Evolutionary conservation across 2,888 invertebrate species (phyloP).

Genomic region (Adineta ricciae): DNA sequence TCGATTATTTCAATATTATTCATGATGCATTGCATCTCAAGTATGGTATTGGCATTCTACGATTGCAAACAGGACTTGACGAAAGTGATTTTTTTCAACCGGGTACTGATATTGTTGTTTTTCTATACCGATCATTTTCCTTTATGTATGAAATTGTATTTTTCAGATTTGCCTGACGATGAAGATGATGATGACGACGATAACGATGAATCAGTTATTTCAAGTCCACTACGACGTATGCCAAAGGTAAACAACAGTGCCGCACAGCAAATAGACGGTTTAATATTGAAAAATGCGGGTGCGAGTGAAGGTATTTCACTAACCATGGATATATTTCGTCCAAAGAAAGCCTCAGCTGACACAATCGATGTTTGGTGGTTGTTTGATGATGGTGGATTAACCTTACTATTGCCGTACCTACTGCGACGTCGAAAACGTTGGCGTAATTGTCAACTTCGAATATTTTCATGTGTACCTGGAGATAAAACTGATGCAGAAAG

Average conservation of each 20-base stretch:
- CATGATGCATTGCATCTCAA: conserved; percentile 90
- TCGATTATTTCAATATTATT: conserved; percentile 86
- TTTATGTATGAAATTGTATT: no score
- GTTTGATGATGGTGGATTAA: conserved; percentile 87
- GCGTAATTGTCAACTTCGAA: conserved; percentile 52
- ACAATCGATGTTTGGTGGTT: conserved; percentile 96
- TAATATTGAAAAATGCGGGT: not conserved
- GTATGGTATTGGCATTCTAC: conserved; percentile 75
- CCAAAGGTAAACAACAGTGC: not conserved
- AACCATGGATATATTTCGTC: conserved; percentile 37
- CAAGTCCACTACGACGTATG: not conserved
- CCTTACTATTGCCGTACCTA: conserved; percentile 73
- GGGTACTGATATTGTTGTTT: not conserved
- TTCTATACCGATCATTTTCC: no score
- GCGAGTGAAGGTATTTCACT: conserved; percentile 31
- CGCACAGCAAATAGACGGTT: not conserved
- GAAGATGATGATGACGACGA: not conserved
- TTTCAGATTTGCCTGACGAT: not conserved
- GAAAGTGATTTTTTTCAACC: conserved; percentile 53
- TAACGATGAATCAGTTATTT: not conserved
- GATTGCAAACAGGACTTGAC: conserved; percentile 75
- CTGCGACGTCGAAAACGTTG: conserved; percentile 67
- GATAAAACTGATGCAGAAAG: not conserved
- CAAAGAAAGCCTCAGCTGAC: conserved; percentile 60
- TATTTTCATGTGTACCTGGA: conserved; percentile 41